Evolutionary conservation across 2,113 vertebrate species (phyloP).

Genomic region (Perccottus glenii): DNA sequence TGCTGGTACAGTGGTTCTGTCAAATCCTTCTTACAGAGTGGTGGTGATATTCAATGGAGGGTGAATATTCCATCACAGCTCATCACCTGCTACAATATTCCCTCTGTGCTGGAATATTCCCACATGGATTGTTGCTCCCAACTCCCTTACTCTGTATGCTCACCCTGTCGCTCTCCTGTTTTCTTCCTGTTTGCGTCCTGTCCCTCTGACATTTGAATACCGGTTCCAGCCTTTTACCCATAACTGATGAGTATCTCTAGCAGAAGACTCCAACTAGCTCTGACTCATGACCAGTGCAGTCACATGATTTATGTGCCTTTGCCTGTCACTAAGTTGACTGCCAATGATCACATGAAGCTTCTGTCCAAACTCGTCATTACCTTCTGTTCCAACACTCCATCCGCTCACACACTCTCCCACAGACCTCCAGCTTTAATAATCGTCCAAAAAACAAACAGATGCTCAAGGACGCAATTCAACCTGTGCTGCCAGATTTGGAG

Average conservation of each 20-base stretch:
- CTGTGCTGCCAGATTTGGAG: constrained; percentile 18
- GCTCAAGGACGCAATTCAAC: constrained; percentile 37
- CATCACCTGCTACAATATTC: constrained; percentile 53
- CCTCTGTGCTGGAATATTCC: constrained; percentile 46
- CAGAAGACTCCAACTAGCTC: constrained; percentile 52
- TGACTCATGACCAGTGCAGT: constrained; percentile 58
- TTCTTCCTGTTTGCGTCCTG: constrained; percentile 32
- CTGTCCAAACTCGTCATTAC: constrained; percentile 15
- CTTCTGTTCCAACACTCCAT: constrained; percentile 1
- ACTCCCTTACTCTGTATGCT: constrained; percentile 18
- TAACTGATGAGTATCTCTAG: constrained; percentile 63
- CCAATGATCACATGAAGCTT: constrained; percentile 24
- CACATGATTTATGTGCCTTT: constrained; percentile 55
- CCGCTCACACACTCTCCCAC: constrained; percentile 6
- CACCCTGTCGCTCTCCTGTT: constrained; percentile 8
- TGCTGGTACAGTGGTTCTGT: constrained; percentile 1
- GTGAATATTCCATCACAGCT: constrained; percentile 50
- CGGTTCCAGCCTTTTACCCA: constrained; percentile 61
- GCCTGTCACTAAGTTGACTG: constrained; percentile 45
- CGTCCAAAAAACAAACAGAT: constrained; percentile 39
- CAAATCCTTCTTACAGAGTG: constrained; percentile 18
- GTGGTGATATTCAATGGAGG: constrained; percentile 37
- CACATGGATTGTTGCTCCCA: constrained; percentile 38
- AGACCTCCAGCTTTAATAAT: constrained; percentile 5
- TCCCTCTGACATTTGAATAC: constrained; percentile 59